Percentiles rank a stretch among this genome's conserved stretches.
Evolutionary conservation across 2,888 invertebrate genomes (phyloP).

Genomic region (Serripes groenlandicus): DNA sequence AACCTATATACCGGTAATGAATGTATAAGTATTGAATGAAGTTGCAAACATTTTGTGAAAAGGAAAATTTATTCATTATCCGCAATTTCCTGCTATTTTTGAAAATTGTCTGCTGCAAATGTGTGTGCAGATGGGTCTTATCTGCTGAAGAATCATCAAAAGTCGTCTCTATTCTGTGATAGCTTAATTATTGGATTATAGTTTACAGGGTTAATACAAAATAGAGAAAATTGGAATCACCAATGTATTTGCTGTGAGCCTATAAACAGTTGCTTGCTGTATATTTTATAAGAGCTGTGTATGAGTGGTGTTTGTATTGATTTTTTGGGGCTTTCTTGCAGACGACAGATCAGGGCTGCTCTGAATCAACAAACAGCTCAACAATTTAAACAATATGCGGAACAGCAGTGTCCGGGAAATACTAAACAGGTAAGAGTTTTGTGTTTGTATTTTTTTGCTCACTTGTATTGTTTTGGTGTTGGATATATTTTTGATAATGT

Average conservation of each 20-base stretch:
- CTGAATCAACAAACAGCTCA: conserved; percentile 91
- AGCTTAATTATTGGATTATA: no score
- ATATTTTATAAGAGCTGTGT: neutral
- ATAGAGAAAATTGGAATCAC: neutral
- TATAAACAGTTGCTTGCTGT: neutral
- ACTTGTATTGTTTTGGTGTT: neutral
- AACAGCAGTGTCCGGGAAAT: conserved; percentile 93
- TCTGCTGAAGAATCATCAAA: neutral
- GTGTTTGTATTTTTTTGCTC: neutral
- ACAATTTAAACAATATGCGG: conserved; percentile 96
- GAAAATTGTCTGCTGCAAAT: no score
- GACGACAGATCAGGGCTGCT: conserved; percentile 95
- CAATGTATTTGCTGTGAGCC: neutral
- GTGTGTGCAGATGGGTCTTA: no score
- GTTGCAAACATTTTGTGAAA: no score
- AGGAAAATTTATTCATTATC: neutral
- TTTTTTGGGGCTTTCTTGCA: no score
- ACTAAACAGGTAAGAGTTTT: conserved; percentile 88
- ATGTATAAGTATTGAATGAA: no score
- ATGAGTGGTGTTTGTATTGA: no score
- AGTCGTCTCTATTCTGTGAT: no score
- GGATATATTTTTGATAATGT: no score
- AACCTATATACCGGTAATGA: no score
- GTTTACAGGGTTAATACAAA: neutral
- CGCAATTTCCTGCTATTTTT: no score